Evolutionary conservation across 30 jellyfish, hydroid and myxozoan genomes (phyloP), one percentile per base, ranked within the genome.

Genomic region (Chironex yamaguchii): DNA sequence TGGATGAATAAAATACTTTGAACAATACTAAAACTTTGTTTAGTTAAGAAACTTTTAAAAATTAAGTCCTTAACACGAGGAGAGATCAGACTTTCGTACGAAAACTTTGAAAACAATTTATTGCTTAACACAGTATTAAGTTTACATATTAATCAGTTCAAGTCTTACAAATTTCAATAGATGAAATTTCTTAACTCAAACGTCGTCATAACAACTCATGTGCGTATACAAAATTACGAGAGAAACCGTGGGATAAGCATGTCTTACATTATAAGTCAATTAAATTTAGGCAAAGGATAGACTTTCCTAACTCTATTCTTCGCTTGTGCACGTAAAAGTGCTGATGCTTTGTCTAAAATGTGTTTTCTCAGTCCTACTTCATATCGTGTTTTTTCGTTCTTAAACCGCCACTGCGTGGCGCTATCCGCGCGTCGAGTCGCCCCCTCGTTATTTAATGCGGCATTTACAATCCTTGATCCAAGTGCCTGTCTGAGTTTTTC

Each of bases 261-360:
- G n/a, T n/a, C n/a, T n/a, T n/a, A n/a, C n/a, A 6, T 42, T 17
- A 49, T 12, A 14, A 2, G 32, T 82, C 80, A 66, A 49, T 31
- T 86, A n/a, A 73, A 86, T 34, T 86, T 86, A 0, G 96, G 96
- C 32, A 86, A 62, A 29, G 96, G 96, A 20, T 88, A 79, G 0
- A 42, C 58, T 17, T 42, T 42, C 17, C 58, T 9, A 42, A 42
- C 9, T 42, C 58, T 17, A 42, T 66, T 68, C 25, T 86, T 86
- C 24, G 75, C 54, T 65, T 50, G 64, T 0, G 80, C 49, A 30
- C 53, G 63, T 11, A 64, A 2, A 26, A 64, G 28, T 1, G 64
- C 74, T 48, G 35, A 51, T n/a, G 79, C 80, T 36, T 48, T 48
- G 49, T 65, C 82, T 49, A 86, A 53, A 50, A 86, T 42, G 29